These are phyloP conservation scores for Cheilosia soror DNA, from an alignment of 2,888 invertebrate genomes.

Conservation along the genomic window DNA sequence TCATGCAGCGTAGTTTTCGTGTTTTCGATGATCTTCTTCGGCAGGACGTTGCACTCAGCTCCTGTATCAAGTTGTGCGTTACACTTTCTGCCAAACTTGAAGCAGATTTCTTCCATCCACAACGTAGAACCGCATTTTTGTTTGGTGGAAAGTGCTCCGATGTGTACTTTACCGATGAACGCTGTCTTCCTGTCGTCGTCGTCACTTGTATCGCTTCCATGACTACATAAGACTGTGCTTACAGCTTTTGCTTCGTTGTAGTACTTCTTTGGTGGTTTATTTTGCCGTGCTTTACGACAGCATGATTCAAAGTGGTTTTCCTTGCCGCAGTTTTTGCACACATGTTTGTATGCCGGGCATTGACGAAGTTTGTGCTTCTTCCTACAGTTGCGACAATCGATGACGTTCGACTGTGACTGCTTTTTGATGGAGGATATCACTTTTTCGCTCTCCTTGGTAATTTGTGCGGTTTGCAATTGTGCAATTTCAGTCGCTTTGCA, in stretches of 20 bases:
- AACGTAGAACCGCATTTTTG: too few species aligned
- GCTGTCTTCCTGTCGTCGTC: too few species aligned
- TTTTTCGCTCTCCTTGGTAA: conserved; percentile 14
- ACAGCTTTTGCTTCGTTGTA: too few species aligned
- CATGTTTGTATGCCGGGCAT: neutral
- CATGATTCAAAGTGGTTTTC: neutral
- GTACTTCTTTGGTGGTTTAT: too few species aligned
- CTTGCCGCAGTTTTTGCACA: neutral
- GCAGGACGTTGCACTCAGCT: neutral
- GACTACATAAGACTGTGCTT: too few species aligned
- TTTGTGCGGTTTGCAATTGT: conserved; percentile 7
- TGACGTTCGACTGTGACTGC: neutral
- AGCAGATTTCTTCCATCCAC: too few species aligned
- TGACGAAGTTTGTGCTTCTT: neutral
- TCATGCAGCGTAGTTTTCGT: neutral
- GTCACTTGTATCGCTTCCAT: too few species aligned
- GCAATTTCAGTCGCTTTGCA: conserved; percentile 21
- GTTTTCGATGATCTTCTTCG: neutral
- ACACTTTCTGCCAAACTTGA: too few species aligned
- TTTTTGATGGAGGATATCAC: neutral
- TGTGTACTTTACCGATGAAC: too few species aligned
- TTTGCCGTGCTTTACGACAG: neutral
- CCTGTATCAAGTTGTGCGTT: neutral
- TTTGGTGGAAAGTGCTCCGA: too few species aligned
- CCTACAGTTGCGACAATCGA: neutral